Percentiles rank a stretch among this genome's conserved stretches.
Conservation (phyloP, 2,888 invertebrate species). For the Caenorhabditis sp. region DNA sequence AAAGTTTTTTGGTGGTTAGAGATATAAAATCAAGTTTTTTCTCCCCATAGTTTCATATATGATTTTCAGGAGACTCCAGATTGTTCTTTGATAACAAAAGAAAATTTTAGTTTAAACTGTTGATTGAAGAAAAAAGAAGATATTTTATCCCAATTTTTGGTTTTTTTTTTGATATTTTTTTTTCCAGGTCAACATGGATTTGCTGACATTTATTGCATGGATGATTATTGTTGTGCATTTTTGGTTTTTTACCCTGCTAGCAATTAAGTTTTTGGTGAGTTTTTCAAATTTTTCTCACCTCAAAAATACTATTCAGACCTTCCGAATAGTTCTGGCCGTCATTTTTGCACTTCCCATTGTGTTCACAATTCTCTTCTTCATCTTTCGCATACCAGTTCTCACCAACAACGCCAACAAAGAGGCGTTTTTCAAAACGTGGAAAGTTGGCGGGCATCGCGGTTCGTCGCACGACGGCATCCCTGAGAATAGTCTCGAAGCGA, state of each 20-base stretch:
- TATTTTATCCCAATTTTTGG: not conserved
- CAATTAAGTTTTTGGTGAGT: conserved; percentile 22
- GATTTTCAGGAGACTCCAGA: not conserved
- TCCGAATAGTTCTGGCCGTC: conserved; percentile 21
- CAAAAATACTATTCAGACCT: conserved; percentile 22
- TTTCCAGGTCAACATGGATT: conserved; percentile 33
- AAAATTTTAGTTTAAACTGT: not conserved
- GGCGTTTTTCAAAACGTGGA: conserved; percentile 25
- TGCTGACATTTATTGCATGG: conserved; percentile 29
- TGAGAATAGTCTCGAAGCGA: conserved; percentile 35
- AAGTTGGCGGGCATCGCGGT: conserved; percentile 41
- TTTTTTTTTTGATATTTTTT: not conserved
- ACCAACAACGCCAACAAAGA: conserved; percentile 2
- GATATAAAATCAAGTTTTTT: not conserved
- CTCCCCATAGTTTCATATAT: not conserved
- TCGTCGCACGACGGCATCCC: conserved; percentile 23
- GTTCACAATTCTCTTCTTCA: conserved; percentile 23
- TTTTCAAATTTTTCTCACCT: not conserved
- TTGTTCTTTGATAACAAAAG: not conserved
- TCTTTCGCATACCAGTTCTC: conserved; percentile 31
- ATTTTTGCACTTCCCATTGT: conserved; percentile 19
- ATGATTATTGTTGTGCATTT: conserved; percentile 13
- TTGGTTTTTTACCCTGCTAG: conserved; percentile 24
- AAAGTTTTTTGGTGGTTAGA: not conserved
- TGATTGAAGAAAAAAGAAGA: not conserved